Evolutionary conservation across 1,140 invertebrate genomes (phyloP).

Genomic region (Physella acuta): DNA sequence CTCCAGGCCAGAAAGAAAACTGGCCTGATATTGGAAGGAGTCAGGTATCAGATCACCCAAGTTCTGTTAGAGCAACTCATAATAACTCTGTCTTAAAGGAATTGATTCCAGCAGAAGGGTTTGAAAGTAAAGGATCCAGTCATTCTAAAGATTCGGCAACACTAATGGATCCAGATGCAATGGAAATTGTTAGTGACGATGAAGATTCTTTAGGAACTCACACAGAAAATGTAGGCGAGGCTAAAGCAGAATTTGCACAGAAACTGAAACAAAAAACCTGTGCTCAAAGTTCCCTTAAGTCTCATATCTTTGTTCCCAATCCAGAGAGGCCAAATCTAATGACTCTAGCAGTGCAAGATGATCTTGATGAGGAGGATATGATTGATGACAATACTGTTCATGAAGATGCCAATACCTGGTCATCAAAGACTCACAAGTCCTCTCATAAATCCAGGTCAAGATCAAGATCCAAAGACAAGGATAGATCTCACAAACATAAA

Average conservation of each 20-base stretch:
- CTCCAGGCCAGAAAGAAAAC: constrained; percentile 32
- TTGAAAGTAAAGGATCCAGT: constrained; percentile 20
- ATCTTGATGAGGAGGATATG: constrained; percentile 31
- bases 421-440: constrained; percentile 14
- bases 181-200: constrained; percentile 24
- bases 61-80: constrained; percentile 29
- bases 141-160: constrained; percentile 26
- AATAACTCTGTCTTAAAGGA: constrained; percentile 36
- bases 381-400: constrained; percentile 16
- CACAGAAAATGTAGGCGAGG: constrained; percentile 12
- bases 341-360: constrained; percentile 29
- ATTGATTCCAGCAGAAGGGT: constrained; percentile 19
- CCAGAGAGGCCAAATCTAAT: constrained; percentile 37
- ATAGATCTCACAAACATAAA: constrained; percentile 23
- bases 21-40: constrained; percentile 21
- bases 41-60: not conserved
- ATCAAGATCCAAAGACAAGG: constrained; percentile 19
- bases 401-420: constrained; percentile 15
- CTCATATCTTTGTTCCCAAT: constrained; percentile 32
- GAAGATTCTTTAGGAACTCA: not conserved
- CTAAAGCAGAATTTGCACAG: constrained; percentile 27
- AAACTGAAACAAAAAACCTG: constrained; percentile 46
- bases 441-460: constrained; percentile 18
- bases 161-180: constrained; percentile 19
- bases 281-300: constrained; percentile 20